Percentiles rank a stretch among this genome's conserved stretches.
Evolutionary conservation across 30 jellyfish, hydroid and myxozoan species (phyloP).

Genomic region (Kudoa iwatai): DNA sequence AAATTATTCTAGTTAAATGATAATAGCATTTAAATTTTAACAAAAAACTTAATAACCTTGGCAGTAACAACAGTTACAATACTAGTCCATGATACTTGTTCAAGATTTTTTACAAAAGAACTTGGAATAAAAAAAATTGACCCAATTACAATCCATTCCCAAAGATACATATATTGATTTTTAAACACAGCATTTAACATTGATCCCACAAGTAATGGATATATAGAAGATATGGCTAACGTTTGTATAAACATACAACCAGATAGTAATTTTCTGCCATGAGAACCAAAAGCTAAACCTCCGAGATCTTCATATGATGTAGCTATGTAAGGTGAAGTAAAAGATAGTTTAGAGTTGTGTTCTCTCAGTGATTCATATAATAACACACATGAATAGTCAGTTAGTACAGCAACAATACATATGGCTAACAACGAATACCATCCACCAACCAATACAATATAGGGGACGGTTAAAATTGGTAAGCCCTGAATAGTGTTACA

Average conservation of each 20-base stretch:
- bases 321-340: constrained; percentile 29
- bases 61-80: constrained; percentile 52
- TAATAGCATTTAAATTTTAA: too few species aligned
- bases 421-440: constrained; percentile 50
- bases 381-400: constrained; percentile 28
- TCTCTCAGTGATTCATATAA: constrained; percentile 25
- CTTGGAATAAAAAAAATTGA: constrained; percentile 38
- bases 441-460: constrained; percentile 39
- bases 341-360: constrained; percentile 15
- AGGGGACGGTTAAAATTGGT: constrained; percentile 56
- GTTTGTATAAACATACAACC: constrained; percentile 22
- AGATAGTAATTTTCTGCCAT: constrained; percentile 26
- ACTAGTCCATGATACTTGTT: constrained; percentile 79
- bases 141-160: constrained; percentile 51
- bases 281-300: constrained; percentile 37
- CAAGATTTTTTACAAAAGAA: constrained; percentile 14
- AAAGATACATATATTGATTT: constrained; percentile 11
- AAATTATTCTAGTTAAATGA: too few species aligned
- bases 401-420: constrained; percentile 11
- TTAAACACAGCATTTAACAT: constrained; percentile 43
- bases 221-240: constrained; percentile 27
- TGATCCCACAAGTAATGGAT: constrained; percentile 43
- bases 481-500: constrained; percentile 32
- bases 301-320: constrained; percentile 53
- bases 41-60: too few species aligned